Evolutionary conservation across 2,113 vertebrate species (phyloP).

Genomic region (Melanocharis versteri): DNA sequence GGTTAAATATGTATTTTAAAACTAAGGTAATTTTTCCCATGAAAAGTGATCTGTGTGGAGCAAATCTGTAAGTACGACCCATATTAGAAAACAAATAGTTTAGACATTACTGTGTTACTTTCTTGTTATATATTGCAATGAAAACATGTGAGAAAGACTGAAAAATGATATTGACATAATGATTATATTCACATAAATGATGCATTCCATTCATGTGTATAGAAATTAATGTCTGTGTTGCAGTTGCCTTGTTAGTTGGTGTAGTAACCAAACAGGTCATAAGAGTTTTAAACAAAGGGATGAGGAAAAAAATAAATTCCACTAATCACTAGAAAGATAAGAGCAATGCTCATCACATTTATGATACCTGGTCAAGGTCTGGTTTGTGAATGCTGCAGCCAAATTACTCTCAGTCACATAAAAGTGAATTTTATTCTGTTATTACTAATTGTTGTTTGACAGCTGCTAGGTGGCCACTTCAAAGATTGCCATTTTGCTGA

Average conservation of each 20-base stretch:
- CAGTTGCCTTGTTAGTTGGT: neutral
- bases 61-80: neutral
- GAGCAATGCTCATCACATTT: neutral
- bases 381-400: neutral
- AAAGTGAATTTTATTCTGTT: neutral
- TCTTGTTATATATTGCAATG: neutral
- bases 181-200: fast-evolving
- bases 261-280: neutral
- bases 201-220: neutral
- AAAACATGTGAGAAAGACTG: neutral
- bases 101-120: neutral
- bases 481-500: neutral
- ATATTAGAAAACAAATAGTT: neutral
- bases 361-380: neutral
- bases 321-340: neutral
- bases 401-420: neutral
- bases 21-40: neutral
- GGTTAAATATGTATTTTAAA: neutral
- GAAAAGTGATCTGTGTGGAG: neutral
- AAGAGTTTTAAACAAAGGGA: neutral
- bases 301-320: neutral
- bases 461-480: neutral
- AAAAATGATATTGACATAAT: neutral
- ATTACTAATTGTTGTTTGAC: neutral
- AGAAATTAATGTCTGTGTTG: neutral